These are phyloP conservation scores for Cyclina sinensis DNA, from an alignment of 1,140 invertebrate genomes.

Conservation along the genomic window DNA sequence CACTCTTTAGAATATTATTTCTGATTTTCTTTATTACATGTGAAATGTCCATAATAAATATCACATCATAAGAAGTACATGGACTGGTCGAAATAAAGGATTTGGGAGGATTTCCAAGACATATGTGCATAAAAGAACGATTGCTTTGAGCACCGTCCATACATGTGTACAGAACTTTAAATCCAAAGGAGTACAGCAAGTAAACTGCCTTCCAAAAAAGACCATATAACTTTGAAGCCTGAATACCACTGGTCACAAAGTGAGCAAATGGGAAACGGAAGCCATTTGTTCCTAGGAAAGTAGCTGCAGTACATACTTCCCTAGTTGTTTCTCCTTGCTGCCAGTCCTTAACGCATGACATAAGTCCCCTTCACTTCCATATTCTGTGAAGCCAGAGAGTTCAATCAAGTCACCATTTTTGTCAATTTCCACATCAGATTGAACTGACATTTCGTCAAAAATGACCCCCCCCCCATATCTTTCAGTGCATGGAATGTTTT, in stretches of 20 bases:
- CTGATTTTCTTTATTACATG: constrained; percentile 48
- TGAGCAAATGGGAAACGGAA: constrained; percentile 66
- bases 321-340: constrained; percentile 9
- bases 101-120: not conserved
- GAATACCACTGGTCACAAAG: constrained; percentile 31
- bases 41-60: constrained; percentile 49
- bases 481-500: constrained; percentile 31
- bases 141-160: constrained; percentile 64
- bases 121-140: constrained; percentile 45
- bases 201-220: constrained; percentile 52
- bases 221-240: constrained; percentile 53
- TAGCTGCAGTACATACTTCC: constrained; percentile 59
- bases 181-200: constrained; percentile 30
- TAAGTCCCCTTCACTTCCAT: constrained; percentile 17
- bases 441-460: constrained; percentile 61
- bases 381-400: constrained; percentile 45
- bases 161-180: constrained; percentile 36
- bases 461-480: constrained; percentile 62
- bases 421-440: constrained; percentile 9
- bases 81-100: not conserved
- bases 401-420: constrained; percentile 6
- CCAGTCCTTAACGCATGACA: not conserved
- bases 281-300: constrained; percentile 64
- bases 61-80: not conserved
- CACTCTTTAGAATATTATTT: constrained; percentile 46